Percentiles rank a stretch among this genome's conserved stretches.
These are phyloP conservation scores for Agonopterix heracliana DNA, from an alignment of 2,888 invertebrate species.

Conservation along the genomic window DNA sequence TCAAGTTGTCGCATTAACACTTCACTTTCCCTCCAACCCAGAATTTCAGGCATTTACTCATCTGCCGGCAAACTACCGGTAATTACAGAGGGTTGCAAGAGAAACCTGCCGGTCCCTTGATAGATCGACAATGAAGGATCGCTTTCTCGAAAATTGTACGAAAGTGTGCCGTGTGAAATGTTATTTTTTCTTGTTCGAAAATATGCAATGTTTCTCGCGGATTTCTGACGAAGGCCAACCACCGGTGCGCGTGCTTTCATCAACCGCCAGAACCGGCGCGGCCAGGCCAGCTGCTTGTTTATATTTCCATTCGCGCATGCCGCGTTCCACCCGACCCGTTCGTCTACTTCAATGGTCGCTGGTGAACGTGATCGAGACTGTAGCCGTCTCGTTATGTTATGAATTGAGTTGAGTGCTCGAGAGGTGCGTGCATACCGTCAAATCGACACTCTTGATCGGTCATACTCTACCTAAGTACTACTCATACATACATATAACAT, in stretches of 20 bases:
- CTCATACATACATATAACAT: neutral
- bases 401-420: conserved; percentile 7
- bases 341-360: conserved; percentile 38
- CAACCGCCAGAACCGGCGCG: conserved; percentile 34
- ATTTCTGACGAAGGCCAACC: conserved; percentile 48
- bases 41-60: conserved; percentile 72
- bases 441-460: neutral
- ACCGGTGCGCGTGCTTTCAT: conserved; percentile 46
- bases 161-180: conserved; percentile 68
- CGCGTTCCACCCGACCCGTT: conserved; percentile 25
- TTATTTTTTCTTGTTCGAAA: conserved; percentile 43
- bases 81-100: conserved; percentile 62
- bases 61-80: conserved; percentile 63
- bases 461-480: neutral
- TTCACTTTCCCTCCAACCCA: conserved; percentile 70
- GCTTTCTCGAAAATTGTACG: conserved; percentile 71
- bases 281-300: conserved; percentile 49
- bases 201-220: conserved; percentile 38
- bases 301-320: conserved; percentile 36
- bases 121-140: conserved; percentile 64
- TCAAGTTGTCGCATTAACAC: conserved; percentile 70
- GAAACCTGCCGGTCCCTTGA: conserved; percentile 56
- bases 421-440: conserved; percentile 2
- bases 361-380: conserved; percentile 17
- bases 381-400: conserved; percentile 8